phyloP scores from a whole-genome alignment of 2,797 vertebrate genomes.

The Pygocentrus nattereri region DNA sequence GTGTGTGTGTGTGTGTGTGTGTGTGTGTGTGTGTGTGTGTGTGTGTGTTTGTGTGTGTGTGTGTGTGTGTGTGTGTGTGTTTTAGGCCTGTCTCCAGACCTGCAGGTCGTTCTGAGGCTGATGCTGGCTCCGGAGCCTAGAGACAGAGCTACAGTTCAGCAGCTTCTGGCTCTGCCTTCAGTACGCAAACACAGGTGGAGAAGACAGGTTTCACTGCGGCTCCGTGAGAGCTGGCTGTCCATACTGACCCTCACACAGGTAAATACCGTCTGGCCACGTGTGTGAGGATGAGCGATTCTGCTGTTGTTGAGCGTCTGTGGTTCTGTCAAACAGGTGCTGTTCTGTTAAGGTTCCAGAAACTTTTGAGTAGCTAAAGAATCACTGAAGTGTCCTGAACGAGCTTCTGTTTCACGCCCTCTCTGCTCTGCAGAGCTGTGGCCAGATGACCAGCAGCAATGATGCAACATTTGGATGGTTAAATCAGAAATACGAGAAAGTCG shows the following conservation, averaged over 20 bases:
- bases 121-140: conserved; percentile 85
- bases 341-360: no score
- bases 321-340: no score
- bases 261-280: conserved; percentile 27
- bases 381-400: no score
- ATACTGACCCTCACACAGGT: conserved; percentile 74
- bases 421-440: no score
- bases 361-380: no score
- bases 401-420: no score
- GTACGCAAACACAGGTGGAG: conserved; percentile 75
- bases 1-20: conserved; percentile 37
- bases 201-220: conserved; percentile 68
- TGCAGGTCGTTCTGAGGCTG: conserved; percentile 81
- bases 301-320: neutral
- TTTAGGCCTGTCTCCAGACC: conserved; percentile 82
- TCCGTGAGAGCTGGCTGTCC: conserved; percentile 69
- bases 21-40: conserved; percentile 38
- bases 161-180: conserved; percentile 77
- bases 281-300: neutral
- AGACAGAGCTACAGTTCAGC: conserved; percentile 78
- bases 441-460: no score
- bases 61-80: conserved; percentile 35
- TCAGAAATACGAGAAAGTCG: no score
- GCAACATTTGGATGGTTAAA: no score
- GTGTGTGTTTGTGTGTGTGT: conserved; percentile 39